Percentiles rank a stretch among this genome's conserved stretches.
Evolutionary conservation across 2,113 vertebrate genomes (phyloP).

Genomic region (Pterocles gutturalis): DNA sequence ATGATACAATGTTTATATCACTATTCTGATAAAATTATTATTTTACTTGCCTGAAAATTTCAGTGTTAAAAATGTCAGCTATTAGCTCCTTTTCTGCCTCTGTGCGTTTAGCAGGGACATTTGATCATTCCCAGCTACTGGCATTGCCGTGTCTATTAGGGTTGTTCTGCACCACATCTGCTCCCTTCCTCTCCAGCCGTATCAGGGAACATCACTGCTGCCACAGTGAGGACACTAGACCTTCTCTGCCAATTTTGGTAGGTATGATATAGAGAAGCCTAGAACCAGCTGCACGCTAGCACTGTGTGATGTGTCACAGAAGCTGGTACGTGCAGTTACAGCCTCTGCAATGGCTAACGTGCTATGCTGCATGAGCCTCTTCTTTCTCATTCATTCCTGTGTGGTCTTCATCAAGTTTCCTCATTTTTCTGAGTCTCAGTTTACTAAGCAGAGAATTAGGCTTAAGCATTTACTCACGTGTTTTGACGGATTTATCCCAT

Average conservation of each 20-base stretch:
- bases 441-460: not conserved
- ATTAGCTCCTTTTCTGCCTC: not conserved
- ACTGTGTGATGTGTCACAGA: not conserved
- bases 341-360: not conserved
- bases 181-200: not conserved
- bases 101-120: not conserved
- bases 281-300: not conserved
- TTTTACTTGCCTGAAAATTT: constrained; percentile 40
- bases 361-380: not conserved
- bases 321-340: not conserved
- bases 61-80: constrained; percentile 8
- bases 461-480: not conserved
- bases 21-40: constrained; percentile 21
- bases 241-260: not conserved
- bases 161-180: not conserved
- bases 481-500: not conserved
- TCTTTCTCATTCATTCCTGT: not conserved
- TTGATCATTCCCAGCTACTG: constrained; percentile 21
- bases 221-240: not conserved
- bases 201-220: not conserved
- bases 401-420: not conserved
- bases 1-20: constrained; percentile 16
- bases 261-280: not conserved
- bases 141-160: not conserved
- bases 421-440: not conserved